These are phyloP conservation scores for Daphoenositta chrysoptera DNA, from an alignment of 2,113 vertebrate species.

Conservation along the genomic window DNA sequence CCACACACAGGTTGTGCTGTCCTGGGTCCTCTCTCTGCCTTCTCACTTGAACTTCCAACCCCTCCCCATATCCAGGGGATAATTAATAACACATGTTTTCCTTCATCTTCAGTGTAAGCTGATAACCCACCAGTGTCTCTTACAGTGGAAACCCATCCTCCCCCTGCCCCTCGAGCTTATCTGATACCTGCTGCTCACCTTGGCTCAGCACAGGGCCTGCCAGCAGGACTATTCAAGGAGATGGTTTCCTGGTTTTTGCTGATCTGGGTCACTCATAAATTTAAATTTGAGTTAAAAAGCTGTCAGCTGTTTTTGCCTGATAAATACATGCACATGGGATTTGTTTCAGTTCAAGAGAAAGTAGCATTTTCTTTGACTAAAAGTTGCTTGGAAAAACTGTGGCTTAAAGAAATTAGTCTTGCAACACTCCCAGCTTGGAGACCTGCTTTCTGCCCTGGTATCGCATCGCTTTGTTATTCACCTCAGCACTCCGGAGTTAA, in stretches of 20 bases:
- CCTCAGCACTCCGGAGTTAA: slow-evolving; percentile 2
- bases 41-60: not conserved
- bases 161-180: not conserved
- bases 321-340: not conserved
- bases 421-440: not conserved
- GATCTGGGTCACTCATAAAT: not conserved
- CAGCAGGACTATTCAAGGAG: not conserved
- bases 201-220: not conserved
- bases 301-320: not conserved
- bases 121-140: not conserved
- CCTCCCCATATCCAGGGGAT: not conserved
- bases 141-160: not conserved
- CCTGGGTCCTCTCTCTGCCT: not conserved
- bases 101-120: not conserved
- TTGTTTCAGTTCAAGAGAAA: not conserved
- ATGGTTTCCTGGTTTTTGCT: not conserved
- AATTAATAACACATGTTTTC: not conserved
- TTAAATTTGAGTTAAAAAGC: not conserved
- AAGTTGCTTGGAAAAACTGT: not conserved
- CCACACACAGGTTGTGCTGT: not conserved
- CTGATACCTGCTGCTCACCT: not conserved
- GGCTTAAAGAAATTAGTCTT: not conserved
- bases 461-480: slow-evolving; percentile 27
- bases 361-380: not conserved
- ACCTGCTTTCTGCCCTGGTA: not conserved